A percentile compares a stretch with the other conserved stretches of the same genome.
These are phyloP conservation scores for Gila orcuttii DNA, from an alignment of 2,113 vertebrate genomes.

Conservation along the genomic window DNA sequence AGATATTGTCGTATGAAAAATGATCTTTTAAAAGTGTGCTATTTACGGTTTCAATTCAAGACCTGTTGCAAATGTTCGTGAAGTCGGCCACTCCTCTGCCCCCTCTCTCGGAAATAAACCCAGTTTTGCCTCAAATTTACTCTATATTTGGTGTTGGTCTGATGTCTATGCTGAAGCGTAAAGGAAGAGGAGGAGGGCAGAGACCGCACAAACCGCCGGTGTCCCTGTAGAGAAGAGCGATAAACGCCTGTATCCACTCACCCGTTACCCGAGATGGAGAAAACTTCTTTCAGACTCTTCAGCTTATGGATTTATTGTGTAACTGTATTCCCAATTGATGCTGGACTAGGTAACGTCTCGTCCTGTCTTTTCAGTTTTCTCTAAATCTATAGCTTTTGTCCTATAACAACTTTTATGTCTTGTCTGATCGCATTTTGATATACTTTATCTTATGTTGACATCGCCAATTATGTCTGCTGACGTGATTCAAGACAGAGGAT, in stretches of 20 bases:
- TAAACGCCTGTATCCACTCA: background rate
- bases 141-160: slow-evolving; percentile 43
- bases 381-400: background rate
- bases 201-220: background rate
- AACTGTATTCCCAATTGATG: background rate
- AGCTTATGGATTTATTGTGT: slow-evolving; percentile 42
- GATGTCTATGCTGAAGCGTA: background rate
- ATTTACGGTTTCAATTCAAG: background rate
- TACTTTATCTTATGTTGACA: background rate
- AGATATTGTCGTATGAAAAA: background rate
- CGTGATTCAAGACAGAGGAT: background rate
- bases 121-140: slow-evolving; percentile 6
- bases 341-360: background rate
- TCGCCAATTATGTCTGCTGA: background rate
- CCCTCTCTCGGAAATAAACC: slow-evolving; percentile 6
- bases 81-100: background rate
- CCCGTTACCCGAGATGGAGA: background rate
- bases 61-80: background rate
- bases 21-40: background rate
- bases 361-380: background rate
- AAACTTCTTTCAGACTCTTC: slow-evolving; percentile 15
- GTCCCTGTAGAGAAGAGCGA: background rate
- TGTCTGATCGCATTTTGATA: background rate
- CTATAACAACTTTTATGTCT: background rate
- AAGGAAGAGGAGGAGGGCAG: background rate